Base-by-base conservation (phyloP, 2,113 vertebrate genomes). In the Entosphenus tridentatus region DNA sequence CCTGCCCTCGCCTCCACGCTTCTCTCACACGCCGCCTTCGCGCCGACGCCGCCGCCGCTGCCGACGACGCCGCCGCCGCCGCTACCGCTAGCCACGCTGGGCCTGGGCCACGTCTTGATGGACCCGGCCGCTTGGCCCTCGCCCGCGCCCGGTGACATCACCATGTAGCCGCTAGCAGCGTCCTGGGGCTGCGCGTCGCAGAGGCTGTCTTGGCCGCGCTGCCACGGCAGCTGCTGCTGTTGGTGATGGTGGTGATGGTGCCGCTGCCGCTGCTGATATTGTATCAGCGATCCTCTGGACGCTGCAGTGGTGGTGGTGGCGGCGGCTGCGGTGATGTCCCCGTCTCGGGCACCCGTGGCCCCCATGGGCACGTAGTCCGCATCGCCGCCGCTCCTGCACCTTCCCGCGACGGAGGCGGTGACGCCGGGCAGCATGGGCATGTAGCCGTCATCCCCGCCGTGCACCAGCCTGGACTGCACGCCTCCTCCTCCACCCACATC, bases 351-450 rank as follows among this genome's bases (percentile, higher is more conserved):
- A n/a, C 62, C 62, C n/a, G n/a, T 65, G 21, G n/a, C n/a, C n/a
- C 10, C 62, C 62, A 65, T n/a, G n/a, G n/a, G n/a, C 62, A 65
- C n/a, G 62, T 65, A 18, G n/a, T 11, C n/a, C 84, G 92, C 84
- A 76, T 95, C 95, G 76, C 93, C 88, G 1, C 80, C 80, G 2
- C 78, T 80, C 73, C 80, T 80, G 68, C 78, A 78, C 77, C 85
- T 85, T 73, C 78, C 80, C 39, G 39, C 39, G 39, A 39, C 39
- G 39, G 86, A 82, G 6, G 81, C 80, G 1, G 85, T 82, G 69
- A 88, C 85, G 17, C 89, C 87, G 1, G 87, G 87, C 82, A 89
- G 84, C 93, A 98, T 96, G 71, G 92, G 87, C 83, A 96, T 86
- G 69, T 96, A 98, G 8, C 90, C 89, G 70, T 92, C 85, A 74